Conservation (phyloP, 2,113 vertebrate genomes). For the Heterotilapia buettikoferi region DNA sequence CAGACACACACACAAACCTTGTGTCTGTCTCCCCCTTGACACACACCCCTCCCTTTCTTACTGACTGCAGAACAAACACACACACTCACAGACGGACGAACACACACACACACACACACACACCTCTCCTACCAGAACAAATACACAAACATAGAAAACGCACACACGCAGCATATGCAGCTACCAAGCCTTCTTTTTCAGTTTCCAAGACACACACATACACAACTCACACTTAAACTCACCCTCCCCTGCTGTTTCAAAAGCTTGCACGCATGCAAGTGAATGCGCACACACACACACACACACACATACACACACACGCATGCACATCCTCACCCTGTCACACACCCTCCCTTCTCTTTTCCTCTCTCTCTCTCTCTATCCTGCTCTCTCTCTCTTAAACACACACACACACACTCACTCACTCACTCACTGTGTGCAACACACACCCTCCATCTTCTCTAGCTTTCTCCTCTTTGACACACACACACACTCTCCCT, state of each 20-base stretch:
- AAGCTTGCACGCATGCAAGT: constrained; percentile 34
- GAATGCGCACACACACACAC: not conserved
- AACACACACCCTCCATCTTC: constrained; percentile 57
- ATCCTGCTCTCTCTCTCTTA: constrained; percentile 29
- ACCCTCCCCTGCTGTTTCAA: constrained; percentile 48
- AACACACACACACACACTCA: constrained; percentile 46
- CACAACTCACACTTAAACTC: not conserved
- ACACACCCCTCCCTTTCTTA: constrained; percentile 61
- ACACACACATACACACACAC: not conserved
- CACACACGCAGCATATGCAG: constrained; percentile 41
- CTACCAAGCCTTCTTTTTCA: constrained; percentile 60
- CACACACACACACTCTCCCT: constrained; percentile 19
- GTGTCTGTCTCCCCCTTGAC: constrained; percentile 57
- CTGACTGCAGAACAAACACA: constrained; percentile 63
- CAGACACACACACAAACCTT: constrained; percentile 60
- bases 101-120: not conserved
- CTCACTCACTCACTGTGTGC: constrained; percentile 9
- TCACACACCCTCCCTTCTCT: constrained; percentile 52
- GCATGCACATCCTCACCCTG: constrained; percentile 26
- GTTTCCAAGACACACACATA: constrained; percentile 58
- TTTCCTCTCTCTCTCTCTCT: constrained; percentile 25
- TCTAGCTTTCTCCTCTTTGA: constrained; percentile 10
- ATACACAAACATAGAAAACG: constrained; percentile 51
- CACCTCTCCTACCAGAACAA: constrained; percentile 60
- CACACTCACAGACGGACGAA: not conserved